A percentile compares a stretch with the other conserved stretches of the same genome.
Evolutionary conservation across 2,888 invertebrate genomes (phyloP).

Genomic region (Eurois occulta): DNA sequence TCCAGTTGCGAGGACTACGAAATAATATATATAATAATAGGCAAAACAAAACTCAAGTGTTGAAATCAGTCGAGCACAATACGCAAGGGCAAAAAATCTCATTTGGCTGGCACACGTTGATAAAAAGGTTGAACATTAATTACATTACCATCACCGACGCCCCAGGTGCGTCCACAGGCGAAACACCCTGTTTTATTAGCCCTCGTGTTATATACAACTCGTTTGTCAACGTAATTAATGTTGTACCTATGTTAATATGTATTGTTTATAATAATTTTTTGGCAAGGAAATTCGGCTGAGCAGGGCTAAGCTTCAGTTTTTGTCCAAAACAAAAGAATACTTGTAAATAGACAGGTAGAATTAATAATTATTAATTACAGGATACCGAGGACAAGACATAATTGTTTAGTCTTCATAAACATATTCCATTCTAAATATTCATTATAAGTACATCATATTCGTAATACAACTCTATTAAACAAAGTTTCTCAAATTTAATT

Average conservation of each 20-base stretch:
- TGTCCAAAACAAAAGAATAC: background rate
- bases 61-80: constrained; percentile 54
- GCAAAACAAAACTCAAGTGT: constrained; percentile 35
- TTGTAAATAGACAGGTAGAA: constrained; percentile 16
- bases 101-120: constrained; percentile 65
- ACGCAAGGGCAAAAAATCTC: constrained; percentile 56
- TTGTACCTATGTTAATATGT: constrained; percentile 61
- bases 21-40: background rate
- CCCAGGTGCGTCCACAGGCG: constrained; percentile 66
- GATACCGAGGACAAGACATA: background rate
- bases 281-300: constrained; percentile 31
- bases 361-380: constrained; percentile 16
- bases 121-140: constrained; percentile 79
- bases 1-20: background rate
- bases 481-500: constrained; percentile 29
- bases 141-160: constrained; percentile 70
- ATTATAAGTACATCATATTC: background rate
- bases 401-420: background rate
- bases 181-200: constrained; percentile 72
- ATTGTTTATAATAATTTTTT: constrained; percentile 55
- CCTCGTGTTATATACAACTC: constrained; percentile 62
- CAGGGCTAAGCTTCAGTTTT: background rate
- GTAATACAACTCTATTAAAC: constrained; percentile 4
- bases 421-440: constrained; percentile 7
- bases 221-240: constrained; percentile 70